phyloP scores from a whole-genome alignment of 2,888 invertebrate species.

The Xylota sylvarum region DNA sequence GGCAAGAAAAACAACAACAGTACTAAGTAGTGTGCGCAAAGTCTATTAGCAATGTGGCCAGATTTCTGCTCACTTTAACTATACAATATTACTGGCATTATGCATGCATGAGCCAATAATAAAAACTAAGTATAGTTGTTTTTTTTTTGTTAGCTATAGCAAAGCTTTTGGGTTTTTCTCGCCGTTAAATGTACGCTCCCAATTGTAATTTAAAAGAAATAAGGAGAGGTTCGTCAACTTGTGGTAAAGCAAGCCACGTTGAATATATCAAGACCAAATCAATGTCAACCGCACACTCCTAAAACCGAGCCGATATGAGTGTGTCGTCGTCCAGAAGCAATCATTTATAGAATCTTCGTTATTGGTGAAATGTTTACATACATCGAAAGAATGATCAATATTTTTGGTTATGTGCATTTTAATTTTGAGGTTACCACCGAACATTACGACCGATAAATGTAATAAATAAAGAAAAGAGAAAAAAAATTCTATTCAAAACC shows the following conservation, averaged over 20 bases:
- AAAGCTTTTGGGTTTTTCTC: conserved; percentile 46
- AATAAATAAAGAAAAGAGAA: neutral
- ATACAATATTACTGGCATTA: conserved; percentile 52
- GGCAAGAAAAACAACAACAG: conserved; percentile 21
- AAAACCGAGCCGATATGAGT: conserved; percentile 9
- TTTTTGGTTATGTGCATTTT: conserved; percentile 42
- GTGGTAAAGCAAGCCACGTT: conserved; percentile 9
- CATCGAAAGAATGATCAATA: too few relatives aligned
- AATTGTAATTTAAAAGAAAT: conserved; percentile 28
- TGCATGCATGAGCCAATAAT: conserved; percentile 66
- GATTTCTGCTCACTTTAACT: conserved; percentile 33
- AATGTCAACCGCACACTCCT: neutral
- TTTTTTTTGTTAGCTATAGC: conserved; percentile 32
- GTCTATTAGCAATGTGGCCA: conserved; percentile 60
- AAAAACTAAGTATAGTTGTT: conserved; percentile 32
- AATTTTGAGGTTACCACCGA: conserved; percentile 22
- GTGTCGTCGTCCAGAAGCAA: too few relatives aligned
- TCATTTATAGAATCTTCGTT: too few relatives aligned
- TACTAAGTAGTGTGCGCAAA: conserved; percentile 51
- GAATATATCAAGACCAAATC: conserved; percentile 15
- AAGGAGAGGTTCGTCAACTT: conserved; percentile 30
- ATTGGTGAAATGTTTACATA: too few relatives aligned
- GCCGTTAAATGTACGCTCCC: conserved; percentile 48
- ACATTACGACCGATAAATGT: neutral
- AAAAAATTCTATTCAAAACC: neutral